Conservation (phyloP, 2,797 vertebrate species). For the Acanthurus leucopareius region DNA sequence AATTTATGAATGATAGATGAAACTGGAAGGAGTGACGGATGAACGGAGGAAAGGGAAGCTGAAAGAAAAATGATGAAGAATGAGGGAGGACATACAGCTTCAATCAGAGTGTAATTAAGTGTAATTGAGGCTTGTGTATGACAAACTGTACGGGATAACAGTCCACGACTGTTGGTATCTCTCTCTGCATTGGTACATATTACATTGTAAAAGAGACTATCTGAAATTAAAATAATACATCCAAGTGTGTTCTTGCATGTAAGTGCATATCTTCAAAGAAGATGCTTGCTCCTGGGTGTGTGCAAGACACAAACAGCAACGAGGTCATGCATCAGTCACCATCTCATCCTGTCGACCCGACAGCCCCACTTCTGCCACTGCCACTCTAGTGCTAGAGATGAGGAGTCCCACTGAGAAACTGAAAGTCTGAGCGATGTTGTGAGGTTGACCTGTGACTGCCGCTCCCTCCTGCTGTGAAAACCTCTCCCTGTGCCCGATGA, state of each 20-base stretch:
- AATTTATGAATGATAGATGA: constrained; percentile 68
- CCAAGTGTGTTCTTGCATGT: neutral
- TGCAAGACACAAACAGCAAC: constrained; percentile 12
- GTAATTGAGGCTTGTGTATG: no score
- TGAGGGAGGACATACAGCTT: constrained; percentile 9
- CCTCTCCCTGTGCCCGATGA: neutral
- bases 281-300: neutral
- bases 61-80: neutral
- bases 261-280: neutral
- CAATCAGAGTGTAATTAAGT: neutral
- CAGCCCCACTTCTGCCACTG: constrained; percentile 17
- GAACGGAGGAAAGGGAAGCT: neutral
- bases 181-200: neutral
- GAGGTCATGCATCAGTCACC: constrained; percentile 52
- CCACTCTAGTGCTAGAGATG: constrained; percentile 11
- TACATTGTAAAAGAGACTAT: neutral
- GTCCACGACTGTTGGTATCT: neutral
- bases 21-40: constrained; percentile 23
- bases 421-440: constrained; percentile 19
- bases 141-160: no score
- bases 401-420: constrained; percentile 10
- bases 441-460: neutral
- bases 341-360: neutral
- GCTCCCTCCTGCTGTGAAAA: neutral
- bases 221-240: neutral